Evolutionary conservation across 1,140 invertebrate genomes (phyloP).

Genomic region (Bombyx mori): ASM3026992v2 NC_085117.1:16379001-16379500

Average conservation of each 20-base stretch:
- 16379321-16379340: slow-evolving; percentile 54
- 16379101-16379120: slow-evolving; percentile 73
- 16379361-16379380: slow-evolving; percentile 61
- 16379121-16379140: slow-evolving; percentile 38
- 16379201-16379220: slow-evolving; percentile 1
- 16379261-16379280: slow-evolving; percentile 25
- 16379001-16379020: slow-evolving; percentile 47
- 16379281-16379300: slow-evolving; percentile 52
- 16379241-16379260: slow-evolving; percentile 28
- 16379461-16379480: slow-evolving; percentile 71
- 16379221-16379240: slow-evolving; percentile 7
- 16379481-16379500: slow-evolving; percentile 73
- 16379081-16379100: slow-evolving; percentile 69
- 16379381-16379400: slow-evolving; percentile 58
- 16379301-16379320: slow-evolving; percentile 47
- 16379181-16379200: not conserved
- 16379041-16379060: slow-evolving; percentile 49
- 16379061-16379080: slow-evolving; percentile 61
- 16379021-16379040: slow-evolving; percentile 32
- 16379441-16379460: slow-evolving; percentile 70
- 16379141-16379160: slow-evolving; percentile 23
- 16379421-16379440: slow-evolving; percentile 71
- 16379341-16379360: slow-evolving; percentile 56
- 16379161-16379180: slow-evolving; percentile 40
- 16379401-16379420: slow-evolving; percentile 60